A percentile compares a stretch with the other conserved stretches of the same genome.
Evolutionary conservation across 2,113 vertebrate species (phyloP).

Genomic region (Spermophilus dauricus): DNA sequence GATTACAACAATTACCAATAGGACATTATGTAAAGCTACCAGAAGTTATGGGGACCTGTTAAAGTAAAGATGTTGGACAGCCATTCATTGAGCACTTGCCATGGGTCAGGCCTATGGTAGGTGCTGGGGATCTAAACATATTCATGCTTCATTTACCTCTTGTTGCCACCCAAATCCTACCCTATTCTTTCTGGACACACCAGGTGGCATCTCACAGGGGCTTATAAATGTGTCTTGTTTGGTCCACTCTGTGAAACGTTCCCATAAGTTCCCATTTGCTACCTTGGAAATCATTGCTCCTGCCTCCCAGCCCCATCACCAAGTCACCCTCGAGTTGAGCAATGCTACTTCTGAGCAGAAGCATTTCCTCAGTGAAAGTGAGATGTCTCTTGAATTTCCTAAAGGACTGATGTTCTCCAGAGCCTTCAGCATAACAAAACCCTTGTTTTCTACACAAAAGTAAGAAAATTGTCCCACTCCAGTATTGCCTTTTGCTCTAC

Average conservation of each 20-base stretch:
- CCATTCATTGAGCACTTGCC: not conserved
- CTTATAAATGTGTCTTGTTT: not conserved
- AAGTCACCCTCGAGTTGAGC: not conserved
- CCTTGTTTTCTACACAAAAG: not conserved
- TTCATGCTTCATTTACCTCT: not conserved
- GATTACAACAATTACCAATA: no score
- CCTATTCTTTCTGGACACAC: not conserved
- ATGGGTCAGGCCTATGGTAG: not conserved
- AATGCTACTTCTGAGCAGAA: not conserved
- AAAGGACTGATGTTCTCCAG: not conserved
- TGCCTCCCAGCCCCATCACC: not conserved
- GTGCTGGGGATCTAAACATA: not conserved
- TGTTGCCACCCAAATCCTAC: not conserved
- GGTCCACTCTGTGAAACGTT: not conserved
- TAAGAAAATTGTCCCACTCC: not conserved
- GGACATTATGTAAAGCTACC: no score
- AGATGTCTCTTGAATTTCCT: not conserved
- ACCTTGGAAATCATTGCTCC: not conserved
- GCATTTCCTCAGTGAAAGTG: not conserved
- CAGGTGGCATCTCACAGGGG: not conserved
- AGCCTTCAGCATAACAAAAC: not conserved
- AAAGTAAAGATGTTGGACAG: not conserved
- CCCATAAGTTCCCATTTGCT: not conserved
- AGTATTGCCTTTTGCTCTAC: not conserved
- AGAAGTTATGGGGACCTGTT: not conserved